Evolutionary conservation across 1,140 invertebrate species (phyloP).

Genomic region (Ceratoteleas bidentatus): DNA sequence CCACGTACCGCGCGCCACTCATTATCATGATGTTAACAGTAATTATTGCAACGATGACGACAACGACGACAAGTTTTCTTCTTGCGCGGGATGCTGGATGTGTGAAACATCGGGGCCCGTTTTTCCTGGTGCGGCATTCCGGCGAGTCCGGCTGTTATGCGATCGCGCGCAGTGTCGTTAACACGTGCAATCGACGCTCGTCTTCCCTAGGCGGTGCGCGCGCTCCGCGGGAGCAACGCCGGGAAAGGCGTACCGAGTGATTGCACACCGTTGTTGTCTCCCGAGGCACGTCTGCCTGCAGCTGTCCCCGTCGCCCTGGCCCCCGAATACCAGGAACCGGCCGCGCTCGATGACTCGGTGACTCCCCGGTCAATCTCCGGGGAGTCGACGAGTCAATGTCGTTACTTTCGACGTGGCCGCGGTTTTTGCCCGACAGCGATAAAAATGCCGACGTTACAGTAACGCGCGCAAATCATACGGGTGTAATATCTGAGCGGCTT

Average conservation of each 20-base stretch:
- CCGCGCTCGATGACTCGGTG: slow-evolving; percentile 73
- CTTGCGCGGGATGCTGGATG: slow-evolving; percentile 48
- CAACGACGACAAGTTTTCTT: slow-evolving; percentile 62
- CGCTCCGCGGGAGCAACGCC: slow-evolving; percentile 30
- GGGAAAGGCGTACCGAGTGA: slow-evolving; percentile 68
- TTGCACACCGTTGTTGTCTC: slow-evolving; percentile 76
- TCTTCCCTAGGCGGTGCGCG: slow-evolving; percentile 22
- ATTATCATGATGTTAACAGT: slow-evolving; percentile 66
- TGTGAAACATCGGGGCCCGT: slow-evolving; percentile 60
- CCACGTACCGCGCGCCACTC: slow-evolving; percentile 45
- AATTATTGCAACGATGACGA: slow-evolving; percentile 62
- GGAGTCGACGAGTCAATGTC: slow-evolving; percentile 69
- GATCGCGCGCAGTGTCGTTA: slow-evolving; percentile 61
- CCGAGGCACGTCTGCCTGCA: slow-evolving; percentile 75
- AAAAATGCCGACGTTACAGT: slow-evolving; percentile 53
- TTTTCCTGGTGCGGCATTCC: slow-evolving; percentile 61
- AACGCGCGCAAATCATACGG: slow-evolving; percentile 43
- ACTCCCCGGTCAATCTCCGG: slow-evolving; percentile 70
- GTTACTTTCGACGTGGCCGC: slow-evolving; percentile 71
- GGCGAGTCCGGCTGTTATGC: slow-evolving; percentile 40
- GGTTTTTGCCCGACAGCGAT: slow-evolving; percentile 34
- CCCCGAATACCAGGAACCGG: slow-evolving; percentile 73
- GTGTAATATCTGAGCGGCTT: slow-evolving; percentile 14
- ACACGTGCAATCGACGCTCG: slow-evolving; percentile 63
- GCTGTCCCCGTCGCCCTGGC: slow-evolving; percentile 47